Evolutionary conservation across 2,888 invertebrate species (phyloP).

Genomic region (Coelopa pilipes): DNA sequence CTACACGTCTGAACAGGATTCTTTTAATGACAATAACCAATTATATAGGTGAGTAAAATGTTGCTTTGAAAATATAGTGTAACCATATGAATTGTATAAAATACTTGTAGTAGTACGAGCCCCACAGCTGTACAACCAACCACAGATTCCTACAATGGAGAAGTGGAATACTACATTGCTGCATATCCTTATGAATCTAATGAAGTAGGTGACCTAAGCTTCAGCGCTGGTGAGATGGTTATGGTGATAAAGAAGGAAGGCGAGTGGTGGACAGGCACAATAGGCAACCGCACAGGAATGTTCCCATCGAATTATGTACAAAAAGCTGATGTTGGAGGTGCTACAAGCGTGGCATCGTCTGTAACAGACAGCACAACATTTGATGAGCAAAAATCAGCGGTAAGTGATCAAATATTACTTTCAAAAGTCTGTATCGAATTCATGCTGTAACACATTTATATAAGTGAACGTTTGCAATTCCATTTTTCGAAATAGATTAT

Average conservation of each 20-base stretch:
- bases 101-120: slow-evolving; percentile 19
- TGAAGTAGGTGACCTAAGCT: slow-evolving; percentile 91
- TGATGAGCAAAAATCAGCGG: slow-evolving; percentile 43
- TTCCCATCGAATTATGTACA: slow-evolving; percentile 98
- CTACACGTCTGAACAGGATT: slow-evolving; percentile 53
- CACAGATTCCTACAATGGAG: slow-evolving; percentile 61
- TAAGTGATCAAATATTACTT: not conserved
- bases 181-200: slow-evolving; percentile 89
- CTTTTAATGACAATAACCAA: slow-evolving; percentile 62
- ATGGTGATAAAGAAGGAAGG: slow-evolving; percentile 90
- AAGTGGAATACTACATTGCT: slow-evolving; percentile 84
- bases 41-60: slow-evolving; percentile 69
- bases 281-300: slow-evolving; percentile 85
- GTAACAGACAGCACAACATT: slow-evolving; percentile 34
- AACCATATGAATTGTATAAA: not conserved
- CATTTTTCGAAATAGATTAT: not conserved
- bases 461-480: not conserved
- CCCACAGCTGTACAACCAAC: slow-evolving; percentile 44
- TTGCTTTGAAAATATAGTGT: not conserved
- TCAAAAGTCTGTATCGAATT: not conserved
- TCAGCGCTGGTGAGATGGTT: slow-evolving; percentile 88
- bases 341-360: slow-evolving; percentile 42
- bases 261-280: slow-evolving; percentile 98
- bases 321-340: slow-evolving; percentile 70
- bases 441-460: not conserved